Conservation (phyloP, 2,797 vertebrate genomes). For the Brotula barbata region DNA sequence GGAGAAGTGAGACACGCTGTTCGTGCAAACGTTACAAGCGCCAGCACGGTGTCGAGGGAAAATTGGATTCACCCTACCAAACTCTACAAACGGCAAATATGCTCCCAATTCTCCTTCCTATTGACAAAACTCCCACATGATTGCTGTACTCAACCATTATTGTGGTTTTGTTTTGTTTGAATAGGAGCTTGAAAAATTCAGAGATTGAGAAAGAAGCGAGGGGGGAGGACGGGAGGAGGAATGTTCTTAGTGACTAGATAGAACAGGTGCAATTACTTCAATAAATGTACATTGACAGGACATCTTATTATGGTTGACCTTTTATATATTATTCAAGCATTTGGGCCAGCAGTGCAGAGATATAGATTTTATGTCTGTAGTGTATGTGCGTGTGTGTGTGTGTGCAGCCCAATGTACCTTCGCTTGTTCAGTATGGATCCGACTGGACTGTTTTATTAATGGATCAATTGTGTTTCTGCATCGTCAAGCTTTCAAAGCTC, state of each 20-base stretch:
- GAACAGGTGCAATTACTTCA: conserved; percentile 55
- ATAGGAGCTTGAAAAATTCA: not conserved
- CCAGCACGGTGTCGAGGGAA: not conserved
- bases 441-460: conserved; percentile 72
- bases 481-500: conserved; percentile 70
- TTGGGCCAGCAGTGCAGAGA: conserved; percentile 11
- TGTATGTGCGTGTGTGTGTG: conserved; percentile 6
- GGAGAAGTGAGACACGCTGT: conserved; percentile 14
- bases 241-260: conserved; percentile 15
- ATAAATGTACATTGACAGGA: conserved; percentile 46
- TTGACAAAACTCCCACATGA: not conserved
- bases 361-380: conserved; percentile 27
- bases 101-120: not conserved
- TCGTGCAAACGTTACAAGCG: conserved; percentile 14
- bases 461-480: conserved; percentile 75
- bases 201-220: conserved; percentile 1
- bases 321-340: conserved; percentile 58
- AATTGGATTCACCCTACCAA: not conserved
- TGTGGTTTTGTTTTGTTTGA: not conserved
- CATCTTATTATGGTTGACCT: conserved; percentile 64
- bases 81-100: not conserved
- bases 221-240: conserved; percentile 6
- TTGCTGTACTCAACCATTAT: not conserved
- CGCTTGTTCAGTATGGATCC: conserved; percentile 53
- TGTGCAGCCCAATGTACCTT: conserved; percentile 33